Evolutionary conservation across 2,888 invertebrate genomes (phyloP).

Genomic region (Rotaria socialis): DNA sequence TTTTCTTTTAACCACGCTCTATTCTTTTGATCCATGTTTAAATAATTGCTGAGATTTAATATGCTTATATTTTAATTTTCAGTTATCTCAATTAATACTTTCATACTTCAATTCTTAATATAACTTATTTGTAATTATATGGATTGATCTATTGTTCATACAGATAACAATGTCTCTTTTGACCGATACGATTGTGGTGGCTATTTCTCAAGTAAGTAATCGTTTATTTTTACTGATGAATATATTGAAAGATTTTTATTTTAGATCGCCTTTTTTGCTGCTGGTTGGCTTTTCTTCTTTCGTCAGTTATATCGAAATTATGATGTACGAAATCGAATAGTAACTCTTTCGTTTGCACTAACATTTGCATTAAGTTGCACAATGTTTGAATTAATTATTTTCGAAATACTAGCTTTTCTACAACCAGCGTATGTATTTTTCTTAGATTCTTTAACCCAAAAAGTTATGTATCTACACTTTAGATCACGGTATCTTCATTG

Average conservation of each 20-base stretch:
- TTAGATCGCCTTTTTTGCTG: constrained; percentile 85
- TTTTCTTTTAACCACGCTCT: not conserved
- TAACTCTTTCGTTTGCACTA: constrained; percentile 88
- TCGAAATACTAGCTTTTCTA: constrained; percentile 89
- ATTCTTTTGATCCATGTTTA: not conserved
- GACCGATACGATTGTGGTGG: constrained; percentile 45
- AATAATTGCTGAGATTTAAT: not conserved
- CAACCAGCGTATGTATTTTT: constrained; percentile 73
- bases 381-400: constrained; percentile 98
- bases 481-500: constrained; percentile 90
- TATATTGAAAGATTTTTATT: constrained; percentile 51
- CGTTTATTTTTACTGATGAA: no score
- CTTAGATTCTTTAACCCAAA: not conserved
- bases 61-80: no score
- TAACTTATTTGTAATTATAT: not conserved
- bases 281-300: constrained; percentile 96
- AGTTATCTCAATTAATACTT: no score
- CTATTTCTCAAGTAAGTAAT: constrained; percentile 44
- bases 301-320: constrained; percentile 93
- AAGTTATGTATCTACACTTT: constrained; percentile 51
- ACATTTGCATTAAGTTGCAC: constrained; percentile 94
- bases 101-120: no score
- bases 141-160: not conserved
- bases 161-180: constrained; percentile 41
- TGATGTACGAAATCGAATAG: constrained; percentile 73